These are phyloP conservation scores for Acanthochromis polyacanthus DNA, from an alignment of 2,113 vertebrate genomes.

Conservation along the genomic window DNA sequence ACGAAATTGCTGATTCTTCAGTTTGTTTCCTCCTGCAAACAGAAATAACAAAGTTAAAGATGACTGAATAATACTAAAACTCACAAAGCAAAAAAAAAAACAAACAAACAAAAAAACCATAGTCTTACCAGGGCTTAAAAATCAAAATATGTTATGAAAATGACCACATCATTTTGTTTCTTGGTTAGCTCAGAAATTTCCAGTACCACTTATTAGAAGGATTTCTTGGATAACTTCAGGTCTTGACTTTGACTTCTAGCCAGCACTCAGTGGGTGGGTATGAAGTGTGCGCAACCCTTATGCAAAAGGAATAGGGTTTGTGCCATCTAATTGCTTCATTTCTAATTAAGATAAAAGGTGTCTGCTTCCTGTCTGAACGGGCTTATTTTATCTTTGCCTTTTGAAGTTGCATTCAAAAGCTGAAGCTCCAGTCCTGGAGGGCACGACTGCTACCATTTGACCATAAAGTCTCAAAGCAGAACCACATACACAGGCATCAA, in stretches of 20 bases:
- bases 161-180: slow-evolving; percentile 21
- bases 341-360: slow-evolving; percentile 80
- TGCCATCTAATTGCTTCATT: slow-evolving; percentile 74
- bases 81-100: slow-evolving; percentile 4
- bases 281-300: slow-evolving; percentile 23
- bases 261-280: slow-evolving; percentile 50
- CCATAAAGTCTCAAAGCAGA: slow-evolving; percentile 60
- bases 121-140: background rate
- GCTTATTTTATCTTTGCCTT: slow-evolving; percentile 56
- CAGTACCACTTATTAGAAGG: slow-evolving; percentile 24
- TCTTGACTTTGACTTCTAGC: slow-evolving; percentile 40
- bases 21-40: slow-evolving; percentile 91
- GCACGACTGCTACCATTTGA: slow-evolving; percentile 66
- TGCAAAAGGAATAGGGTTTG: slow-evolving; percentile 31
- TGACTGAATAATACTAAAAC: background rate
- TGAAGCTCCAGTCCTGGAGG: slow-evolving; percentile 59
- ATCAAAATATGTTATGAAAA: slow-evolving; percentile 1
- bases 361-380: slow-evolving; percentile 68
- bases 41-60: slow-evolving; percentile 39
- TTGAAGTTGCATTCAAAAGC: slow-evolving; percentile 81
- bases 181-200: slow-evolving; percentile 3
- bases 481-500: slow-evolving; percentile 45
- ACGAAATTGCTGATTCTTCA: slow-evolving; percentile 92
- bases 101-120: background rate
- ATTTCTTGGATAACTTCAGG: slow-evolving; percentile 46